These are phyloP conservation scores for Halocynthia roretzi DNA, from an alignment of 23 tunicate genomes.

Conservation along the genomic window DNA sequence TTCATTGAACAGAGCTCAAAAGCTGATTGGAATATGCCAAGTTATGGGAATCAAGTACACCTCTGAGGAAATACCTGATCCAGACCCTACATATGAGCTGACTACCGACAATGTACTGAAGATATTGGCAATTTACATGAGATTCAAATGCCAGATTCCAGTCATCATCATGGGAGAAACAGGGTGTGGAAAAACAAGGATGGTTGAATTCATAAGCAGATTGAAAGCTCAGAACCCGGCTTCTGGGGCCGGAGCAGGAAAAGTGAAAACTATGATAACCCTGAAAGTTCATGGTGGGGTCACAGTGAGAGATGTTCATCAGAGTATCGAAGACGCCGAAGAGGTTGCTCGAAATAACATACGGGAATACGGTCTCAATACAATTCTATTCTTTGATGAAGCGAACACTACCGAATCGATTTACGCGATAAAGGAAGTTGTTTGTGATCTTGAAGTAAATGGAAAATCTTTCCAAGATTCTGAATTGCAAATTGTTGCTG, in stretches of 20 bases:
- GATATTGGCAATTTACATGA: conserved; percentile 10
- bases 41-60: neutral
- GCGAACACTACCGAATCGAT: conserved; percentile 61
- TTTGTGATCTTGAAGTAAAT: conserved; percentile 41
- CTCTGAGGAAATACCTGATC: conserved; percentile 13
- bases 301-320: conserved; percentile 21
- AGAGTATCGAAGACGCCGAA: conserved; percentile 20
- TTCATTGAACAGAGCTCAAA: too few relatives aligned
- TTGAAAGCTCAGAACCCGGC: conserved; percentile 6
- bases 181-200: conserved; percentile 7
- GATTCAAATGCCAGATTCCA: conserved; percentile 1
- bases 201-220: conserved; percentile 8
- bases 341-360: conserved; percentile 4
- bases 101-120: conserved; percentile 22
- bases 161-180: conserved; percentile 13
- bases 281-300: conserved; percentile 63
- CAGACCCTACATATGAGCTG: conserved; percentile 59
- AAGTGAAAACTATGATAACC: conserved; percentile 17
- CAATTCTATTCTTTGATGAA: conserved; percentile 46
- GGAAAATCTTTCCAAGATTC: conserved; percentile 35
- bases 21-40: too few relatives aligned
- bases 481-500: conserved; percentile 44
- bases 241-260: neutral
- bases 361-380: neutral
- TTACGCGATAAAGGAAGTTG: conserved; percentile 60